Evolutionary conservation across 2,113 vertebrate genomes (phyloP).

Genomic region (Chionomys nivalis): DNA sequence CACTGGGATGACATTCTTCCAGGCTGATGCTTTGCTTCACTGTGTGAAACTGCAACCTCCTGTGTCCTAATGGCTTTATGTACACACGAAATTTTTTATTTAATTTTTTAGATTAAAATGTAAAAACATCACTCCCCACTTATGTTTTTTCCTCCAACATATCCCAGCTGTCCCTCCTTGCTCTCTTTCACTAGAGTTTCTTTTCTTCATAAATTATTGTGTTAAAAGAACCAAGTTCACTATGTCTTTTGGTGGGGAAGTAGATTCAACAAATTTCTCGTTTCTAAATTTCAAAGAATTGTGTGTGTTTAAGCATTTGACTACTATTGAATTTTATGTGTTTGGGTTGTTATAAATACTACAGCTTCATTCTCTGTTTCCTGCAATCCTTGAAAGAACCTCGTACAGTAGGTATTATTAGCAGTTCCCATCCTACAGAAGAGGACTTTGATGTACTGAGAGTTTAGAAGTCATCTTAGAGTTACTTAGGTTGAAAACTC

Average conservation of each 20-base stretch:
- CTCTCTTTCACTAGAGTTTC: not conserved
- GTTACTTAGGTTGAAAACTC: not conserved
- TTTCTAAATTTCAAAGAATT: not conserved
- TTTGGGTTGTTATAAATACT: not conserved
- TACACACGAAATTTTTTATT: not conserved
- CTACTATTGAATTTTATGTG: not conserved
- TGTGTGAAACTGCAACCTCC: not conserved
- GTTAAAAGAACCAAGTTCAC: not conserved
- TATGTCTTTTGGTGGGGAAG: not conserved
- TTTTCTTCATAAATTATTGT: not conserved
- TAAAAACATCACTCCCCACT: not conserved
- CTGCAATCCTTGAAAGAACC: not conserved
- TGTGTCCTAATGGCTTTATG: not conserved
- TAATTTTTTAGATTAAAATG: not conserved
- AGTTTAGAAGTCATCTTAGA: not conserved
- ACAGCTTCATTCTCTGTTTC: not conserved
- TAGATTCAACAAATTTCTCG: not conserved
- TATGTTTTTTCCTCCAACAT: not conserved
- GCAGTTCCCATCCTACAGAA: not conserved
- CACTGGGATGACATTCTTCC: not conserved
- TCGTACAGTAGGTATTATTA: not conserved
- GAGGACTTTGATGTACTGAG: not conserved
- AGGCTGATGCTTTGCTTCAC: not conserved
- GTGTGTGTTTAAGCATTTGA: not conserved
- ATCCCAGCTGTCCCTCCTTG: not conserved